Evolutionary conservation across 2,113 vertebrate species (phyloP).

Genomic region (Catharus fuscescens): DNA sequence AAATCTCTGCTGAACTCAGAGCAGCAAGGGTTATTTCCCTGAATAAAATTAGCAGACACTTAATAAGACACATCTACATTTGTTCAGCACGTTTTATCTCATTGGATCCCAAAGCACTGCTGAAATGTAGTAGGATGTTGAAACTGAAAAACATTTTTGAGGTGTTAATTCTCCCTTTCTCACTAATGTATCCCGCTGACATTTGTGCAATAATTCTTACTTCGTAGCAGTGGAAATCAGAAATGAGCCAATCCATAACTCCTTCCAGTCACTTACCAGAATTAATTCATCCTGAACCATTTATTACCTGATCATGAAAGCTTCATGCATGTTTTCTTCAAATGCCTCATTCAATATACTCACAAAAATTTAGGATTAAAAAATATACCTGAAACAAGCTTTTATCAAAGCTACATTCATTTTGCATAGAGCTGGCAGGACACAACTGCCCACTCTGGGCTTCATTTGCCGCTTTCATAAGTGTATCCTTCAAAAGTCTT

Average conservation of each 20-base stretch:
- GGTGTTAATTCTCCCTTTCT: background rate
- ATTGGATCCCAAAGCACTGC: background rate
- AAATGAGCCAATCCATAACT: background rate
- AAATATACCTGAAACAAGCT: background rate
- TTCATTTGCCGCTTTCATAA: background rate
- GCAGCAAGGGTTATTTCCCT: constrained; percentile 34
- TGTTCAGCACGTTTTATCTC: background rate
- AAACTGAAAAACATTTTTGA: background rate
- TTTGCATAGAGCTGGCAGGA: background rate
- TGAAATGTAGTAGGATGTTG: background rate
- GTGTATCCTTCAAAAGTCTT: background rate
- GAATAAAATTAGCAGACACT: constrained; percentile 44
- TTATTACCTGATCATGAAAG: background rate
- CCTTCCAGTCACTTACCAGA: background rate
- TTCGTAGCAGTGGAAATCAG: background rate
- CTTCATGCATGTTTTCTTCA: background rate
- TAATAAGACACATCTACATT: constrained; percentile 9
- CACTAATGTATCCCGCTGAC: background rate
- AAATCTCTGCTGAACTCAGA: constrained; percentile 17
- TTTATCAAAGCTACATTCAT: background rate
- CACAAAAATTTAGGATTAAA: background rate
- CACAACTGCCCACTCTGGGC: background rate
- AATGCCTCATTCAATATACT: background rate
- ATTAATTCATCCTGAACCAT: background rate
- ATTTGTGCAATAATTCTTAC: background rate